Evolutionary conservation across 2,797 vertebrate species (phyloP).

Genomic region (Enteromius argenteus): DNA sequence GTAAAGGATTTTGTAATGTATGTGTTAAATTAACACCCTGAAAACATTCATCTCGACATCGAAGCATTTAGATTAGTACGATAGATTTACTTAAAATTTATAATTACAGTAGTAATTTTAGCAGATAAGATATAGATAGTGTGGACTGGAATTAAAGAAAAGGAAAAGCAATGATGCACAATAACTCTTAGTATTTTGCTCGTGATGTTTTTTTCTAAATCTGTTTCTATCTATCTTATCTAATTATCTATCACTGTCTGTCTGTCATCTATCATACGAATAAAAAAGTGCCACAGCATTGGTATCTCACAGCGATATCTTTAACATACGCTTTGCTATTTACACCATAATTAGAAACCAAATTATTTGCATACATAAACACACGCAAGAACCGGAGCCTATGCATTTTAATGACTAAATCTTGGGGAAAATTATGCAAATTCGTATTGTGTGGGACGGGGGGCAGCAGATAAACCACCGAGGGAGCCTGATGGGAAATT

Average conservation of each 20-base stretch:
- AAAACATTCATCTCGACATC: too few species aligned
- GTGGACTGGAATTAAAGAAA: not conserved
- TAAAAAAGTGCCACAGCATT: not conserved
- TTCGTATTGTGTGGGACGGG: slow-evolving; percentile 76
- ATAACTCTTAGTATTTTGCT: not conserved
- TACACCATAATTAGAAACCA: slow-evolving; percentile 5
- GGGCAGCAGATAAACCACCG: slow-evolving; percentile 70
- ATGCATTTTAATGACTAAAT: slow-evolving; percentile 79
- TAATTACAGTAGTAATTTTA: slow-evolving; percentile 4
- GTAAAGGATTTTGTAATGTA: not conserved
- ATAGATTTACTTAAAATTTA: not conserved
- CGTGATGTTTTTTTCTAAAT: not conserved
- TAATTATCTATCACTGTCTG: not conserved
- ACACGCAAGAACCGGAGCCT: not conserved
- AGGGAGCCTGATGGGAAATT: slow-evolving; percentile 66
- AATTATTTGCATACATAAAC: slow-evolving; percentile 12
- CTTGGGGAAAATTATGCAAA: slow-evolving; percentile 78
- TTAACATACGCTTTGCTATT: slow-evolving; percentile 23
- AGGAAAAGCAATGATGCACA: not conserved
- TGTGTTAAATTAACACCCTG: too few species aligned
- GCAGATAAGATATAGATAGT: not conserved
- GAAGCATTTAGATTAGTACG: not conserved
- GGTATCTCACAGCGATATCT: not conserved
- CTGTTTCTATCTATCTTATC: not conserved
- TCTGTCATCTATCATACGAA: not conserved